These are phyloP conservation scores for Ichneumoninae sp. DNA, from an alignment of 2,888 invertebrate genomes.

Conservation along the genomic window DNA sequence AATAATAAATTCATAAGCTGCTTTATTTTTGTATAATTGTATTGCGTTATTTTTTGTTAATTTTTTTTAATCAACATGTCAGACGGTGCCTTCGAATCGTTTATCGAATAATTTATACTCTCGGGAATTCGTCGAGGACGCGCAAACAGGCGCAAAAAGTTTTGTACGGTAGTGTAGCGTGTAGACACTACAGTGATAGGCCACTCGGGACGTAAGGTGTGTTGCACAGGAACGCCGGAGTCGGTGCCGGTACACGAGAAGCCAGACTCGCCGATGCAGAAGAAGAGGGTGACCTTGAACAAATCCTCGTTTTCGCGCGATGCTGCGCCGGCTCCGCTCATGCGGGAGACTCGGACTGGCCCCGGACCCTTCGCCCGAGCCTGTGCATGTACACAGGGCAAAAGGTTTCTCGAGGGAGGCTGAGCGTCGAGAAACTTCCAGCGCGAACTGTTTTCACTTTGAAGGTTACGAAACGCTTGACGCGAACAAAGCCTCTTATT, in stretches of 20 bases:
- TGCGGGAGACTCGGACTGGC: conserved; percentile 19
- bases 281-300: conserved; percentile 76
- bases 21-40: no score
- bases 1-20: no score
- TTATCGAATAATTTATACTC: conserved; percentile 9
- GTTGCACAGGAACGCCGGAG: conserved; percentile 30
- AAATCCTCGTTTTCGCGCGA: conserved; percentile 68
- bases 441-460: neutral
- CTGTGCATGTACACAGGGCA: conserved; percentile 5
- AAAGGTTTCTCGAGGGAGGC: conserved; percentile 29
- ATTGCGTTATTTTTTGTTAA: no score
- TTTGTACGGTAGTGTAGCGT: neutral
- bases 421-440: neutral
- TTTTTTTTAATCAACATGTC: no score
- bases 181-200: conserved; percentile 4
- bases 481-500: no score
- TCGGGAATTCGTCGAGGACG: conserved; percentile 33
- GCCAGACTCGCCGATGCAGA: conserved; percentile 62
- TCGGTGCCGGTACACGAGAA: conserved; percentile 33
- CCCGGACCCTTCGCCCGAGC: conserved; percentile 17
- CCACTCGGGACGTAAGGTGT: neutral
- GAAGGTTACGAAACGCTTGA: neutral
- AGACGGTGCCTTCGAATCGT: neutral
- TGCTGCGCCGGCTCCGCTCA: conserved; percentile 18
- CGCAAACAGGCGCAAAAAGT: neutral